phyloP scores from a whole-genome alignment of 2,888 invertebrate species.

The Callimorpha dominula region DNA sequence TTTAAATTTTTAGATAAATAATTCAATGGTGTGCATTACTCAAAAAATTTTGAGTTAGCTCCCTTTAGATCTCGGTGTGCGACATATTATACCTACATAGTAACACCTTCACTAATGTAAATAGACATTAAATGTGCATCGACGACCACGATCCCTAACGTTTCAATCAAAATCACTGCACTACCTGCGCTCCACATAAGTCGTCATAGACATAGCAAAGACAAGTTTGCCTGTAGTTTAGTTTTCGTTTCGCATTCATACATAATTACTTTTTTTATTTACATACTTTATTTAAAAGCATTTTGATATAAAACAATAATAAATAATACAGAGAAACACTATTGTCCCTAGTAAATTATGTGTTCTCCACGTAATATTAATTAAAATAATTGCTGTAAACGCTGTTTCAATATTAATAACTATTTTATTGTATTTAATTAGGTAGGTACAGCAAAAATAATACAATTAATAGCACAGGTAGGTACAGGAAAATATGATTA shows the following conservation, averaged over 20 bases:
- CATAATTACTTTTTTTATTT: too few relatives aligned
- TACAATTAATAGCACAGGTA: conserved; percentile 34
- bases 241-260: neutral
- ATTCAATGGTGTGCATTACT: too few relatives aligned
- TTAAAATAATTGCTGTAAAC: neutral
- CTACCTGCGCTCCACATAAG: neutral
- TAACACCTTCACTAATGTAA: too few relatives aligned
- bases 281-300: too few relatives aligned
- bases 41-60: too few relatives aligned
- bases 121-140: too few relatives aligned
- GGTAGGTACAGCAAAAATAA: conserved; percentile 27
- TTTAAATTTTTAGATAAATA: too few relatives aligned
- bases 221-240: neutral
- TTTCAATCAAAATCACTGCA: neutral
- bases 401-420: neutral
- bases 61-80: too few relatives aligned
- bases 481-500: conserved; percentile 54
- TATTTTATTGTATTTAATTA: conserved; percentile 35
- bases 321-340: neutral
- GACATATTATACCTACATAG: too few relatives aligned
- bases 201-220: neutral
- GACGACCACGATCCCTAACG: neutral
- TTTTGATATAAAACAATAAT: neutral
- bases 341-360: neutral
- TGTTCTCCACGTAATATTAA: neutral